Base-by-base conservation (phyloP, 2,888 invertebrate species). In the Brachyopa scutellaris region DNA sequence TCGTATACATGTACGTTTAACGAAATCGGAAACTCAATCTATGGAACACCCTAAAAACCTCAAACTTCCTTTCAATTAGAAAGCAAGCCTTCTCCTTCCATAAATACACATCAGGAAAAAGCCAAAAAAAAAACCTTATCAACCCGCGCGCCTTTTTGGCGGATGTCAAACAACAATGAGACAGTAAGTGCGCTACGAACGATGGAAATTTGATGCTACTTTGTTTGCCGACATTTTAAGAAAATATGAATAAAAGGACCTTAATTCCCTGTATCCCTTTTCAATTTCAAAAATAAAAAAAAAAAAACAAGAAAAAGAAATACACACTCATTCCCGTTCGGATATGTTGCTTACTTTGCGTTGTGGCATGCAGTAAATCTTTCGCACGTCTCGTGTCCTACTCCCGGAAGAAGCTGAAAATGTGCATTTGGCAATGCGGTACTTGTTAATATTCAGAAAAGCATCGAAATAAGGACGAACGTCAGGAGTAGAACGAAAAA, bases 371-470 rank as follows among this genome's bases (percentile, higher is more conserved):
- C 62, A 69, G 74, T 74, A 80, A 80, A 80, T 80, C 47, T 51
- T 23, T 11, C 21, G 11, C 13, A 47, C 8, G 5, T 51, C 47
- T 36, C 38, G n/a, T 21, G 42, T 9, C 38, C 9, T 29, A 6
- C 51, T 29, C 53, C 45, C 66, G 13, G 29, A 61, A 36, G 15
- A 11, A 40, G n/a, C n/a, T n/a, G 17, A 21, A 59, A 78, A 59
- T 66, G 64, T 78, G 78, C 72, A 78, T 66, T 72, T 79, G 73
- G 78, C 80, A 72, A 72, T 72, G 72, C 42, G 78, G 72, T 70
- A 51, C 78, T 82, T 77, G 76, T 82, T 82, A 82, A 77, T 82
- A 82, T 82, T 82, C 80, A 82, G 76, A 82, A 82, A 82, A 77
- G 80, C 76, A 59, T 64, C 49, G 69, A 64, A 59, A 57, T 64